phyloP scores from a whole-genome alignment of 2,113 vertebrate genomes.

The Psettodes erumei region DNA sequence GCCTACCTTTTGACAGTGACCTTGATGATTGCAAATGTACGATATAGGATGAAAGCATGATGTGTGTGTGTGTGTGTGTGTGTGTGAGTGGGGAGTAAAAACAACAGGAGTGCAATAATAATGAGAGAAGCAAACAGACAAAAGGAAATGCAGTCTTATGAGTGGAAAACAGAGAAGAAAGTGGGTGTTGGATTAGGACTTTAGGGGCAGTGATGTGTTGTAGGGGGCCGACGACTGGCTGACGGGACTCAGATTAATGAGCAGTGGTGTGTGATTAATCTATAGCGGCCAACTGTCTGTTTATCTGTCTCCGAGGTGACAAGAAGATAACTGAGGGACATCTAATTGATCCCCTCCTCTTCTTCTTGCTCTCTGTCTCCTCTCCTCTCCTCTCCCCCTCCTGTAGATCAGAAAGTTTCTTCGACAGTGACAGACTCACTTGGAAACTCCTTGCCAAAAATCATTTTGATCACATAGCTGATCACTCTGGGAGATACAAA shows the following conservation, averaged over 20 bases:
- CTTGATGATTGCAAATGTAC: not conserved
- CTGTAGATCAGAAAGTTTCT: constrained; percentile 58
- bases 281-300: constrained; percentile 65
- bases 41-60: not conserved
- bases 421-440: constrained; percentile 8
- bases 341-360: constrained; percentile 60
- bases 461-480: constrained; percentile 4
- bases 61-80: not conserved
- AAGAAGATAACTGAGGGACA: constrained; percentile 59
- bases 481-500: not conserved
- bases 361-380: constrained; percentile 24
- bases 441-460: constrained; percentile 13
- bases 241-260: constrained; percentile 68
- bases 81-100: not conserved
- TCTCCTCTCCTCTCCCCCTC: constrained; percentile 33
- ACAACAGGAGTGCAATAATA: not conserved
- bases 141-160: constrained; percentile 1
- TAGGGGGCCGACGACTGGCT: constrained; percentile 31
- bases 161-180: constrained; percentile 14
- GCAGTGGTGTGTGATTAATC: constrained; percentile 68
- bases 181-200: not conserved
- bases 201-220: constrained; percentile 15
- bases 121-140: not conserved
- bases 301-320: constrained; percentile 56
- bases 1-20: not conserved